A percentile compares a stretch with the other conserved stretches of the same genome.
phyloP scores from a whole-genome alignment of 2,888 invertebrate species.

The Ichneumoninae sp. region DNA sequence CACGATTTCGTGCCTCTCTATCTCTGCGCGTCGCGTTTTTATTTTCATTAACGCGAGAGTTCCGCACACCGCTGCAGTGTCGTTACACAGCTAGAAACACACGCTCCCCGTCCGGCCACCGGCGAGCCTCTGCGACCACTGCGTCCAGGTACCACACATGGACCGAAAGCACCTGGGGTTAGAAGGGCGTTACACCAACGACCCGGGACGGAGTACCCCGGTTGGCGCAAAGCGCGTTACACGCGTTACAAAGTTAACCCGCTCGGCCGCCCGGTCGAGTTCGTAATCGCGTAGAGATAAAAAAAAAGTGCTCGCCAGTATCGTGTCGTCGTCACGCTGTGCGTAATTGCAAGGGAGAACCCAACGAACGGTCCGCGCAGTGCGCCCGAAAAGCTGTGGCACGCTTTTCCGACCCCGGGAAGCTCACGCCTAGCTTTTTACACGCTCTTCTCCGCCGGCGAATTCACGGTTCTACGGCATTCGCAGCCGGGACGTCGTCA shows the following conservation, averaged over 20 bases:
- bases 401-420: conserved; percentile 26
- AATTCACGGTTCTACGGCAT: background rate
- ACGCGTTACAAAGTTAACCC: conserved; percentile 35
- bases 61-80: background rate
- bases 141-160: background rate
- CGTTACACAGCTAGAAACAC: background rate
- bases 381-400: conserved; percentile 6
- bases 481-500: conserved; percentile 70
- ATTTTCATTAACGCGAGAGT: conserved; percentile 44
- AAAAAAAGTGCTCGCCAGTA: conserved; percentile 6
- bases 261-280: conserved; percentile 15
- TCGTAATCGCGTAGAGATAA: conserved; percentile 26
- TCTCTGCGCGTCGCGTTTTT: background rate
- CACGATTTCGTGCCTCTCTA: background rate
- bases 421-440: background rate
- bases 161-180: background rate
- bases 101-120: background rate
- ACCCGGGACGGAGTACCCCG: background rate
- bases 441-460: background rate
- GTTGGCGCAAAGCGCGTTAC: conserved; percentile 28
- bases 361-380: conserved; percentile 22
- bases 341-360: conserved; percentile 43
- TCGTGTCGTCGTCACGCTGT: conserved; percentile 45
- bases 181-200: background rate
- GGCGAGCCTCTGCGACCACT: background rate